Conservation (phyloP, 2,797 vertebrate genomes). For the Enoplosus armatus region DNA sequence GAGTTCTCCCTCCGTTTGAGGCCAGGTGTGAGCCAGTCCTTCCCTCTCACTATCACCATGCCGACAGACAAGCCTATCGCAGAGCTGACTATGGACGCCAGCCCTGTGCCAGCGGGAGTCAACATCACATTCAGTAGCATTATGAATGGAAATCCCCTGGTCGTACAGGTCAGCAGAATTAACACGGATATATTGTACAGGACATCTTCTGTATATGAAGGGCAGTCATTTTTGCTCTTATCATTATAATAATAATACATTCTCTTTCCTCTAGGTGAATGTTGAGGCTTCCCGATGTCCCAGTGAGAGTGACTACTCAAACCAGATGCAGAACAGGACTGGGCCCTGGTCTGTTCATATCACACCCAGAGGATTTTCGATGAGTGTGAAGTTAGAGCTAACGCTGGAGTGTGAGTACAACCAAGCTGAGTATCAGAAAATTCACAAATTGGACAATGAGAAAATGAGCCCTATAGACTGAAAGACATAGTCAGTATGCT, state of each 20-base stretch:
- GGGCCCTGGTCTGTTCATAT: conserved; percentile 64
- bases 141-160: conserved; percentile 26
- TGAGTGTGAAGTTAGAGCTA: conserved; percentile 55
- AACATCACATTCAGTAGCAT: conserved; percentile 58
- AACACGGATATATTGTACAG: not conserved
- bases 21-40: conserved; percentile 60
- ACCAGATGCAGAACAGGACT: conserved; percentile 51
- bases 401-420: conserved; percentile 58
- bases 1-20: conserved; percentile 56
- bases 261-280: conserved; percentile 28
- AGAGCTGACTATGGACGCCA: conserved; percentile 49
- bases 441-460: not conserved
- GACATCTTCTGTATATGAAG: not conserved
- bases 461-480: not conserved
- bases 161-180: conserved; percentile 37
- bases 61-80: conserved; percentile 25
- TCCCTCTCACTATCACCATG: conserved; percentile 50
- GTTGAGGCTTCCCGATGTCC: conserved; percentile 53
- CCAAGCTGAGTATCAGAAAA: not conserved
- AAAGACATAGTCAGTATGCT: not conserved
- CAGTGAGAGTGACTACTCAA: not conserved
- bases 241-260: not conserved
- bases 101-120: conserved; percentile 49
- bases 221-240: not conserved
- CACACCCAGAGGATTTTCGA: conserved; percentile 52